phyloP scores from a whole-genome alignment of 2,888 invertebrate species.

The Galerucella nymphaeae region DNA sequence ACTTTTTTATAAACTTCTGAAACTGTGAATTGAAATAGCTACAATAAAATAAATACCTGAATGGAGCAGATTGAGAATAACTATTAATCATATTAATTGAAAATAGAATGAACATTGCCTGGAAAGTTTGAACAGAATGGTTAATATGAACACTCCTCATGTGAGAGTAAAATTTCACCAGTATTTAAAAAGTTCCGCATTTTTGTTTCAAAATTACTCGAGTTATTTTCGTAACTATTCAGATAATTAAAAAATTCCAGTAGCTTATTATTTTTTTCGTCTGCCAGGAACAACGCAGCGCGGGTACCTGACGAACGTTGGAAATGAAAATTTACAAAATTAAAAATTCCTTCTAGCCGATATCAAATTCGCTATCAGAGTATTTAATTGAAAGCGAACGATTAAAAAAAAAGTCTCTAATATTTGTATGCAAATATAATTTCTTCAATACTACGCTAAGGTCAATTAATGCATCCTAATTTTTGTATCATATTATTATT shows the following conservation, averaged over 20 bases:
- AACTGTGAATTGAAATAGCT: too few species aligned
- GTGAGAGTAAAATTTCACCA: not conserved
- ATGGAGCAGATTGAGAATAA: too few species aligned
- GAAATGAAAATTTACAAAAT: constrained; percentile 27
- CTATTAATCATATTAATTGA: too few species aligned
- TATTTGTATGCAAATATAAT: constrained; percentile 30
- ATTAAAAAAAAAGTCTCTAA: constrained; percentile 18
- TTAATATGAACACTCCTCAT: not conserved
- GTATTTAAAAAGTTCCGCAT: not conserved
- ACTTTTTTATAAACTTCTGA: too few species aligned
- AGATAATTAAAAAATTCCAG: constrained; percentile 34
- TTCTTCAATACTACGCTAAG: constrained; percentile 24
- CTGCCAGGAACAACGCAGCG: not conserved
- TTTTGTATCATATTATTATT: not conserved
- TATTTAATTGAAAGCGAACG: constrained; percentile 28
- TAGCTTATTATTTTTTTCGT: constrained; percentile 33
- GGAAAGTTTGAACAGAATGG: too few species aligned
- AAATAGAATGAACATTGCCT: too few species aligned
- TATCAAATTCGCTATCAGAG: constrained; percentile 20
- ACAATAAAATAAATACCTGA: too few species aligned
- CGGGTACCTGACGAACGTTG: constrained; percentile 11
- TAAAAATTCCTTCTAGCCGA: constrained; percentile 33
- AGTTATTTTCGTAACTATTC: constrained; percentile 30
- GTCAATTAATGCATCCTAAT: not conserved
- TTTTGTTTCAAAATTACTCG: constrained; percentile 18